Base-by-base conservation (phyloP, 2,888 invertebrate species). In the Pilophorus perplexus region DNA sequence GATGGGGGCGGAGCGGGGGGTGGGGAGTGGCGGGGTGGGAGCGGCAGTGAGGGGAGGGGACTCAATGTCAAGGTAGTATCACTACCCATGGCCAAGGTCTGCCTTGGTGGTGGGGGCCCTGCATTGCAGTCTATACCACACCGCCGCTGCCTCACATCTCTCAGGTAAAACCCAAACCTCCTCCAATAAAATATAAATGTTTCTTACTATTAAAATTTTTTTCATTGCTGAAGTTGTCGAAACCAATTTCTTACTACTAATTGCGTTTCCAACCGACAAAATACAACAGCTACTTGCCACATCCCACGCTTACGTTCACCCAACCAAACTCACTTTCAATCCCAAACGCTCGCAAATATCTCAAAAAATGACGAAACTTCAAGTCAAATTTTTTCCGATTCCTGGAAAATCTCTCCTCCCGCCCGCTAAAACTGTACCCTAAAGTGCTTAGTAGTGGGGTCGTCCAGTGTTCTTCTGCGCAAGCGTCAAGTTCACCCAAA, bases 51-150 rank as follows among this genome's bases (percentile, higher is more conserved):
- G 59, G 12, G 42, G 40, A 20, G 59, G 44, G 44, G 48, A 27
- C 46, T 62, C 62, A 62, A 62, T 62, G 62, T 62, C 62, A 62
- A 62, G 62, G 62, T 62, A 62, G 62, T 62, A 62, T 62, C 62
- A 62, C 62, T 62, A 62, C 38, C 62, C 62, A 62, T 62, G 62
- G 62, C 62, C 62, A 62, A 62, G 62, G 62, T 62, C 62, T 62
- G 62, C 46, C 48, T 6, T 28, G 48, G 62, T 62, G 48, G 62
- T 62, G 62, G 62, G 62, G 62, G 62, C 62, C 38, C 62, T 62
- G 62, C 62, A 62, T 62, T 62, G 62, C 62, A 62, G 62, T 62
- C 62, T 44, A 46, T 33, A 46, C 46, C 62, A 48, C 62, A 46
- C 62, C 62, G 62, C 62, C 44, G 44, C 62, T 23, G 59, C 59